phyloP scores from a whole-genome alignment of 2,797 vertebrate species.

The Gephyroberyx darwinii region DNA sequence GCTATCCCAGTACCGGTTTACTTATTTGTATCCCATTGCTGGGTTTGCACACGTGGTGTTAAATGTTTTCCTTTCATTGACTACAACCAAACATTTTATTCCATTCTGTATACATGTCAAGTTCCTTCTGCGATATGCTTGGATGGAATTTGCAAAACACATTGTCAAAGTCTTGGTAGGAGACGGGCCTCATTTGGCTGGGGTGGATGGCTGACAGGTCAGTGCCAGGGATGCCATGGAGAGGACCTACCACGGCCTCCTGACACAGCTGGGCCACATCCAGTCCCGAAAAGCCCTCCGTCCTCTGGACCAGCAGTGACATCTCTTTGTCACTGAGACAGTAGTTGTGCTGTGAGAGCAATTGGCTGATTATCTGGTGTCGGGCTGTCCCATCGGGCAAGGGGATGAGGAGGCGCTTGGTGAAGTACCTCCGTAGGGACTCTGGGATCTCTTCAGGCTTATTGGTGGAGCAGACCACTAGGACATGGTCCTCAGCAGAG shows the following conservation, averaged over 20 bases:
- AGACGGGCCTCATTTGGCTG: conserved; percentile 94
- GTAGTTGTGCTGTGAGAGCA: conserved; percentile 99
- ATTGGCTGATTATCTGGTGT: conserved; percentile 99
- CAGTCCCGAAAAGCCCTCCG: conserved; percentile 97
- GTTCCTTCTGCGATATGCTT: conserved; percentile 99
- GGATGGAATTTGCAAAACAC: conserved; percentile 99
- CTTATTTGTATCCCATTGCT: conserved; percentile 74
- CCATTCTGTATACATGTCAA: conserved; percentile 99
- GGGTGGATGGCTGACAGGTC: conserved; percentile 95
- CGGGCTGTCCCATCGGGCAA: conserved; percentile 95
- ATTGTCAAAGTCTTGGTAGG: conserved; percentile 99
- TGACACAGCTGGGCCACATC: conserved; percentile 97
- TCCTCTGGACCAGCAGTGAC: conserved; percentile 96
- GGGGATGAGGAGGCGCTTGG: conserved; percentile 96
- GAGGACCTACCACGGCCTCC: conserved; percentile 93
- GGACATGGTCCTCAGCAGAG: conserved; percentile 95
- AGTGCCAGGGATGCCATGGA: conserved; percentile 91
- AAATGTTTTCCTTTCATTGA: conserved; percentile 85
- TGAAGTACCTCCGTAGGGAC: conserved; percentile 97
- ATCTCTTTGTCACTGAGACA: conserved; percentile 99
- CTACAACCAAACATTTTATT: conserved; percentile 99
- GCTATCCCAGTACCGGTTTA: conserved; percentile 83
- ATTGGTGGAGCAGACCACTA: conserved; percentile 98
- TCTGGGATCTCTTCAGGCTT: conserved; percentile 99
- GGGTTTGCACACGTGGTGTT: conserved; percentile 71